phyloP scores from a whole-genome alignment of 2,888 invertebrate species.

The Netelia melanura region DNA sequence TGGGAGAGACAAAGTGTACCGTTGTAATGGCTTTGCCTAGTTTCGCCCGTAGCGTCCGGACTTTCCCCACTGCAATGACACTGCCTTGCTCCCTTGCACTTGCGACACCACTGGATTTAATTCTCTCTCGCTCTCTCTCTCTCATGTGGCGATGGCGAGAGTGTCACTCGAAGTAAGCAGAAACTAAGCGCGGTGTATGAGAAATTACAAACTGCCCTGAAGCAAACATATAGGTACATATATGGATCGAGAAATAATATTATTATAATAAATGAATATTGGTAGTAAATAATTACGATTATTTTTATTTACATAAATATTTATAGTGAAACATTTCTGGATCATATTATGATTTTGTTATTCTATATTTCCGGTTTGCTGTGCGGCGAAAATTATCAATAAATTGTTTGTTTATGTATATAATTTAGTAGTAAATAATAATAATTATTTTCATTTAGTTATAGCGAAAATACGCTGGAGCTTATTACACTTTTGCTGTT shows the following conservation, averaged over 20 bases:
- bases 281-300: no score
- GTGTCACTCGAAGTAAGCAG: slow-evolving; percentile 48
- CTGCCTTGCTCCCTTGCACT: slow-evolving; percentile 41
- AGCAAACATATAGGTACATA: background rate
- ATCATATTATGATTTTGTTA: no score
- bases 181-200: slow-evolving; percentile 14
- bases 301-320: no score
- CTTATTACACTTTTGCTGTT: no score
- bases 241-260: background rate
- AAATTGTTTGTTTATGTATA: no score
- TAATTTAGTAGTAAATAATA: no score
- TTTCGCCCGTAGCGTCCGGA: slow-evolving; percentile 62
- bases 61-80: slow-evolving; percentile 47
- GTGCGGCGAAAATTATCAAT: no score
- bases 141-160: slow-evolving; percentile 35
- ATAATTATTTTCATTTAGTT: no score
- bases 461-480: no score
- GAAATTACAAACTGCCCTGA: slow-evolving; percentile 32
- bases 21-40: slow-evolving; percentile 73
- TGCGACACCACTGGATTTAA: slow-evolving; percentile 4
- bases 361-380: no score
- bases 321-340: no score
- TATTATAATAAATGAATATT: no score
- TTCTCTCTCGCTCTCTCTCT: slow-evolving; percentile 13
- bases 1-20: slow-evolving; percentile 71